phyloP scores from a whole-genome alignment of 2,113 vertebrate genomes.

The Syngnathus scovelli region DNA sequence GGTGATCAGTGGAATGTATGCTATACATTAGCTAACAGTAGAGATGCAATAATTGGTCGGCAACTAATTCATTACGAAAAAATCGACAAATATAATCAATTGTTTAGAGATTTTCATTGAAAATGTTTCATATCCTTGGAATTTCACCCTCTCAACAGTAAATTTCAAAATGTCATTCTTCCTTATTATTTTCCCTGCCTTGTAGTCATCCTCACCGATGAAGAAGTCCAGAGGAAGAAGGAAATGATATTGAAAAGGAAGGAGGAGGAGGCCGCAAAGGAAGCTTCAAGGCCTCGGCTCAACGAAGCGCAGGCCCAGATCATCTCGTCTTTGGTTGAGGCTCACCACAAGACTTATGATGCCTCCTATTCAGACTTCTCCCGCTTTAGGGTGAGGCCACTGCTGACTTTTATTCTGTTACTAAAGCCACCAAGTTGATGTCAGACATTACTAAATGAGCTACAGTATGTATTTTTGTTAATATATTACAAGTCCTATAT shows the following conservation, averaged over 20 bases:
- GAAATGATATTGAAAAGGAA: constrained; percentile 92
- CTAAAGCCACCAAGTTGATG: background rate
- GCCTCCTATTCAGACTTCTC: constrained; percentile 86
- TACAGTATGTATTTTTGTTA: background rate
- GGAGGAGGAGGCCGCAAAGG: constrained; percentile 86
- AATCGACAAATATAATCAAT: too few species aligned
- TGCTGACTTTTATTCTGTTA: background rate
- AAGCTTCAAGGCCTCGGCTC: constrained; percentile 82
- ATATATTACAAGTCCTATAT: background rate
- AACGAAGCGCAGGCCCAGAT: constrained; percentile 83
- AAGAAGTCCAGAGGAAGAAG: constrained; percentile 93
- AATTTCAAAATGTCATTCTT: background rate
- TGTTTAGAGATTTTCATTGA: too few species aligned
- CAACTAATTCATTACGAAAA: too few species aligned
- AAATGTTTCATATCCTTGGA: too few species aligned
- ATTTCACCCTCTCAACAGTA: too few species aligned
- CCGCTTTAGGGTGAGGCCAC: constrained; percentile 80
- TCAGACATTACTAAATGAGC: background rate
- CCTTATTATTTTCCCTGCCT: background rate
- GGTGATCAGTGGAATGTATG: too few species aligned
- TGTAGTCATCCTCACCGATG: constrained; percentile 92
- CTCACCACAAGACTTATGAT: constrained; percentile 93
- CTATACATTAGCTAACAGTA: too few species aligned
- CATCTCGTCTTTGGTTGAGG: constrained; percentile 82
- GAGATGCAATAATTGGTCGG: too few species aligned